Conservation (phyloP, 2,797 vertebrate species). For the Pteronotus mesoamericanus region DNA sequence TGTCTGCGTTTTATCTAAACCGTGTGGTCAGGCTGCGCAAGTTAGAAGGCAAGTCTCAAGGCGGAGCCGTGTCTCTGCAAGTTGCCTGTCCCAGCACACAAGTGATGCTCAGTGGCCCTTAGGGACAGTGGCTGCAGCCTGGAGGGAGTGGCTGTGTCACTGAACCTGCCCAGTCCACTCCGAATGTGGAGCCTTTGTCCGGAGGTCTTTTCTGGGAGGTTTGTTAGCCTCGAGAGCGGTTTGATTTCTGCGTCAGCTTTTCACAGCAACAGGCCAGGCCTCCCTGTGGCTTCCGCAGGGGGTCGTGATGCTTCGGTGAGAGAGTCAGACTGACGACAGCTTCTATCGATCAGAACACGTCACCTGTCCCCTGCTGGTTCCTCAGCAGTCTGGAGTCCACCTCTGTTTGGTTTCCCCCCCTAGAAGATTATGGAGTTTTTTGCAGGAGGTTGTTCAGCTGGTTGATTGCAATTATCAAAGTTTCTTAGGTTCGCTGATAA, state of each 20-base stretch:
- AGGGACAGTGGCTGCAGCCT: neutral
- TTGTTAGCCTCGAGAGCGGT: neutral
- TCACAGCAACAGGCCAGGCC: neutral
- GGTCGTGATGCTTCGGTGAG: neutral
- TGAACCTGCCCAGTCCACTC: neutral
- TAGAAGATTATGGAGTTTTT: neutral
- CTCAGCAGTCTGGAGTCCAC: neutral
- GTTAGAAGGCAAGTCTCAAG: neutral
- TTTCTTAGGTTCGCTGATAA: neutral
- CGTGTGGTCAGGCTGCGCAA: neutral
- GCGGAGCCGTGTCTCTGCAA: neutral
- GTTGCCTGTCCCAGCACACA: accelerated
- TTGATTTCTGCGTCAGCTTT: neutral
- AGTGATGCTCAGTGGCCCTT: neutral
- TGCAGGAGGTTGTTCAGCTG: neutral
- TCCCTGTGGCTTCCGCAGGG: neutral
- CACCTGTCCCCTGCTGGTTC: neutral
- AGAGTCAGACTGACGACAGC: neutral
- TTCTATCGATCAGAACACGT: accelerated
- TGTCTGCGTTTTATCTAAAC: neutral
- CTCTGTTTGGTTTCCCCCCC: neutral
- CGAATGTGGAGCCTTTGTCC: neutral
- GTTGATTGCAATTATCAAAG: neutral
- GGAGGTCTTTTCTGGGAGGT: neutral
- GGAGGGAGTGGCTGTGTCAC: neutral